Percentiles rank a stretch among this genome's conserved stretches.
phyloP scores from a whole-genome alignment of 2,888 invertebrate genomes.

The Eristalis arbustorum region DNA sequence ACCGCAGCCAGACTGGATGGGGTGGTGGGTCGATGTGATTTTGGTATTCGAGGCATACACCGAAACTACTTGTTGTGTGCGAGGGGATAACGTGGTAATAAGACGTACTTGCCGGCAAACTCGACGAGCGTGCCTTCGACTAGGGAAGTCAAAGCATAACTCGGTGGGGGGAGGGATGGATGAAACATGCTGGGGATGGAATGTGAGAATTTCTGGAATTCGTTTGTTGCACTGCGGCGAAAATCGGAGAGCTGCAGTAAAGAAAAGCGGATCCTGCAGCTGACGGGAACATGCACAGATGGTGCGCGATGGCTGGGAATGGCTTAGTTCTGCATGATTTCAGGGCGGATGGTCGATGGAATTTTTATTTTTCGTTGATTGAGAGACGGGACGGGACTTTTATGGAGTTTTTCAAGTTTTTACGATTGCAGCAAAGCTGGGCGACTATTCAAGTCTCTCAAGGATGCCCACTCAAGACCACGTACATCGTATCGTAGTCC shows the following conservation, averaged over 20 bases:
- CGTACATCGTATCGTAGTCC: too few species aligned
- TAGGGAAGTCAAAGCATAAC: not conserved
- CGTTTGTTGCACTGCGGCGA: not conserved
- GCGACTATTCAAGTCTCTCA: too few species aligned
- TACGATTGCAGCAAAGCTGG: too few species aligned
- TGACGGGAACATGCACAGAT: not conserved
- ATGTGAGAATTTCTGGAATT: not conserved
- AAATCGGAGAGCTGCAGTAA: too few species aligned
- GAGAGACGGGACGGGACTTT: too few species aligned
- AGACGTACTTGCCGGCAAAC: slow-evolving; percentile 33
- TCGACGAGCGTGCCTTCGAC: not conserved
- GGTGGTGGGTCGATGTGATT: not conserved
- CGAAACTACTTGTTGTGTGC: slow-evolving; percentile 34
- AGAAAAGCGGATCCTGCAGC: too few species aligned
- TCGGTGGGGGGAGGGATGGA: too few species aligned
- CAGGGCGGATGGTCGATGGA: not conserved
- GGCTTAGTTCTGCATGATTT: not conserved
- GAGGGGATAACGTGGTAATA: slow-evolving; percentile 24
- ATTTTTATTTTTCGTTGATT: not conserved
- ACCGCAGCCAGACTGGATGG: slow-evolving; percentile 1
- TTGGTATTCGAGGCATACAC: slow-evolving; percentile 27
- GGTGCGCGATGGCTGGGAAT: not conserved
- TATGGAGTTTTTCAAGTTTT: too few species aligned
- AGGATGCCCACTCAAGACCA: too few species aligned
- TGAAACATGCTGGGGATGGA: not conserved